Conservation (phyloP, 2,888 invertebrate species). For the Oegoconia quadripuncta region DNA sequence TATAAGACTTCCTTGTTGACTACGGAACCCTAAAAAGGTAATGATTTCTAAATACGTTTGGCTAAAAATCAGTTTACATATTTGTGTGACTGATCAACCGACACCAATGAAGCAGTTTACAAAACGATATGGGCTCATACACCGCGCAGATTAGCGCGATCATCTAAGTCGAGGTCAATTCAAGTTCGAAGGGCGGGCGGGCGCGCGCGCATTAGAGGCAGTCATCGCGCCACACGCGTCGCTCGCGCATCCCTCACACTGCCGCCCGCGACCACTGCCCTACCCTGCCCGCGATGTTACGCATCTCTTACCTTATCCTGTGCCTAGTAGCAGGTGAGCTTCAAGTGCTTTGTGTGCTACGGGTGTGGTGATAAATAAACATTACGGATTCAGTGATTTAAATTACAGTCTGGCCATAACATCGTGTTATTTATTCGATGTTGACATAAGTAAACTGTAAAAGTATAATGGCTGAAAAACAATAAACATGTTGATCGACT, state of each 20-base stretch:
- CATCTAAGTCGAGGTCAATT: constrained; percentile 50
- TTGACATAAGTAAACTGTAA: too few species aligned
- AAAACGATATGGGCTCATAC: background rate
- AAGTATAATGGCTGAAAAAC: too few species aligned
- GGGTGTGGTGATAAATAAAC: background rate
- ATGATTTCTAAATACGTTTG: too few species aligned
- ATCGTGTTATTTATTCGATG: too few species aligned
- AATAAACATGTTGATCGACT: too few species aligned
- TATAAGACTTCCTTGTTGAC: too few species aligned
- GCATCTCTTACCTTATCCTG: constrained; percentile 41
- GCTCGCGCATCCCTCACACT: constrained; percentile 22
- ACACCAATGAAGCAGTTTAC: background rate
- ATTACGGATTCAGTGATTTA: background rate
- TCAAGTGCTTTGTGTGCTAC: background rate
- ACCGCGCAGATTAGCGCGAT: constrained; percentile 26
- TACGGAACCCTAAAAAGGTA: too few species aligned
- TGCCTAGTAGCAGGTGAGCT: constrained; percentile 57
- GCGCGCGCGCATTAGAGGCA: constrained; percentile 23
- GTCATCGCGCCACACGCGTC: constrained; percentile 32
- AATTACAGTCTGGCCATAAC: too few species aligned
- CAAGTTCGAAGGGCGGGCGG: constrained; percentile 56
- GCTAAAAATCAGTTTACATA: too few species aligned
- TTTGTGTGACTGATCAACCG: background rate
- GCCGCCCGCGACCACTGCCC: constrained; percentile 21
- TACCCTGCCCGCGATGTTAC: constrained; percentile 45